Evolutionary conservation across 2,797 vertebrate genomes (phyloP), one percentile per base, ranked within the genome.

Genomic region (Argya squamiceps): DNA sequence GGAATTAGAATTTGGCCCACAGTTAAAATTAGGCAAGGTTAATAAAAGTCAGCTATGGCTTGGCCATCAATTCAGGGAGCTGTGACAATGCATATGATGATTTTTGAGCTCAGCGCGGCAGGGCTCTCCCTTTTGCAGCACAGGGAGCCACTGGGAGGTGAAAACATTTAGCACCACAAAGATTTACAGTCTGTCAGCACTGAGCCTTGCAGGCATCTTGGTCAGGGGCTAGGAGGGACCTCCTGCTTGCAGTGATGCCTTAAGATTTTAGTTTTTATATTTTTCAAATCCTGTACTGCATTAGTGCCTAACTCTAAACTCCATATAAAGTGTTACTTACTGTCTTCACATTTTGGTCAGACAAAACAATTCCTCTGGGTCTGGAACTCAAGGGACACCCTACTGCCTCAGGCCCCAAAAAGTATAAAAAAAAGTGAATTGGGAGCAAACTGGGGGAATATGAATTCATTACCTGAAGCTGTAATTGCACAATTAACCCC

Each of bases 11-110:
- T 55, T 87, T 76, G 67, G 63, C 60, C 70, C n/a, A 44, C 18
- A 39, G 59, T 62, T 87, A 62, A 89, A 87, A 58, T 75, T 52
- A 85, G 32, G 52, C 68, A 89, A 91, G 82, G 68, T 58, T 89
- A 89, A 85, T 87, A 88, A 89, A 91, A 67, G 30, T 53, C 75
- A 82, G 37, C 64, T 85, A 9, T 21, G 20, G 58, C 55, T 92
- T 67, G 76, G 49, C 70, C 84, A 83, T 80, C 53, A 62, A 43
- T 36, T 83, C 84, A 78, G 59, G 36, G 34, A 75, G 46, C 44
- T 70, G 47, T 84, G 89, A 80, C 78, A 91, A 80, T 19, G 41
- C 32, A 79, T 4, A n/a, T 34, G 15, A 78, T 50, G 43, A 87
- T 91, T 79, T 16, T 18, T 82, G 70, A 82, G 59, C 88, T 80